phyloP scores from a whole-genome alignment of 2,797 vertebrate genomes.

The Ispidina lecontei region DNA sequence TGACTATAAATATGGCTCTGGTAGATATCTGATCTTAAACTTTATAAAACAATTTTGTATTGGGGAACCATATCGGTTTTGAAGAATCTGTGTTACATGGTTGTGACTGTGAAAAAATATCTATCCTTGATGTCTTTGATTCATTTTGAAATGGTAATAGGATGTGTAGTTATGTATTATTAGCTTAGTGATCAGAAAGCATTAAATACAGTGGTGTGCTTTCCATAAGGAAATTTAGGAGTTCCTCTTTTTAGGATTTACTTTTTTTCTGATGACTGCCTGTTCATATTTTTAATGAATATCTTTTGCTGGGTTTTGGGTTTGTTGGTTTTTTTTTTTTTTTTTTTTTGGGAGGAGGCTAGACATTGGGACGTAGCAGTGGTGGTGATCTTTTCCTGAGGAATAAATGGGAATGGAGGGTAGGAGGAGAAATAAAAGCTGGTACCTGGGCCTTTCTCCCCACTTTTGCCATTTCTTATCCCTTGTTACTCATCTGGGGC shows the following conservation, averaged over 20 bases:
- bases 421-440: not conserved
- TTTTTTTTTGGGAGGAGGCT: accelerated
- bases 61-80: conserved; percentile 60
- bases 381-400: not conserved
- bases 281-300: not conserved
- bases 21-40: conserved; percentile 84
- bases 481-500: not conserved
- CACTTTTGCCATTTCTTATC: not conserved
- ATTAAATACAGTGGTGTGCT: not conserved
- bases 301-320: not conserved
- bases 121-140: conserved; percentile 37
- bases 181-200: not conserved
- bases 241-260: not conserved
- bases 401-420: not conserved
- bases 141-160: conserved; percentile 47
- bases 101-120: conserved; percentile 54
- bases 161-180: not conserved
- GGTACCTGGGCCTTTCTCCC: not conserved
- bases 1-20: conserved; percentile 81
- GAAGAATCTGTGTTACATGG: conserved; percentile 56
- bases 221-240: not conserved
- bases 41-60: conserved; percentile 78
- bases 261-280: not conserved
- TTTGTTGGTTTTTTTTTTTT: not conserved
- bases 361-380: accelerated